Conservation (phyloP, 2,113 vertebrate species). For the Caranx melampygus region DNA sequence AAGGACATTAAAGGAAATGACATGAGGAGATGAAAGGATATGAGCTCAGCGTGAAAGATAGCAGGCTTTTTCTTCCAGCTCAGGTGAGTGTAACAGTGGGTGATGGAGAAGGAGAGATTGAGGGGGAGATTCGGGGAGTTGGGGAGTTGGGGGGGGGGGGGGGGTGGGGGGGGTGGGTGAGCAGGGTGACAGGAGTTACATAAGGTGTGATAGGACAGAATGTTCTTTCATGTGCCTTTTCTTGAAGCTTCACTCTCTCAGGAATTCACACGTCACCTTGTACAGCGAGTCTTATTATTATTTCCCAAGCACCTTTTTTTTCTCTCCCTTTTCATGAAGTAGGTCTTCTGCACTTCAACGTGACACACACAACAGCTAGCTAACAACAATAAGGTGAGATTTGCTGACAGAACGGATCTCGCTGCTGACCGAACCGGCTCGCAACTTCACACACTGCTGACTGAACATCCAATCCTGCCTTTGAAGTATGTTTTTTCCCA, state of each 20-base stretch:
- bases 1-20: conserved; percentile 68
- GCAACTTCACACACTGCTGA: conserved; percentile 71
- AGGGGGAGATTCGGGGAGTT: neutral
- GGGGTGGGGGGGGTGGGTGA: neutral
- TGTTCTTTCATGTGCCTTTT: conserved; percentile 68
- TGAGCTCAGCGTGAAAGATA: conserved; percentile 34
- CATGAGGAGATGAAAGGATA: conserved; percentile 64
- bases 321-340: conserved; percentile 39
- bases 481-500: conserved; percentile 73
- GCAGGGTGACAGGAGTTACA: conserved; percentile 67
- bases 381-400: conserved; percentile 70
- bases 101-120: conserved; percentile 8
- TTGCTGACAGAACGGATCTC: conserved; percentile 70
- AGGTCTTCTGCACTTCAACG: conserved; percentile 51
- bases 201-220: conserved; percentile 69
- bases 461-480: conserved; percentile 61
- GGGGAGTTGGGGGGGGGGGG: neutral
- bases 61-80: conserved; percentile 24
- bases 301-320: conserved; percentile 5
- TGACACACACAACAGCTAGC: conserved; percentile 48
- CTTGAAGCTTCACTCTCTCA: conserved; percentile 56
- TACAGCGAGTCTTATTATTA: conserved; percentile 50
- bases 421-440: conserved; percentile 61
- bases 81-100: conserved; percentile 68
- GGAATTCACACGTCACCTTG: conserved; percentile 53